phyloP scores from a whole-genome alignment of 2,888 invertebrate species.

The Euplagia quadripunctaria region DNA sequence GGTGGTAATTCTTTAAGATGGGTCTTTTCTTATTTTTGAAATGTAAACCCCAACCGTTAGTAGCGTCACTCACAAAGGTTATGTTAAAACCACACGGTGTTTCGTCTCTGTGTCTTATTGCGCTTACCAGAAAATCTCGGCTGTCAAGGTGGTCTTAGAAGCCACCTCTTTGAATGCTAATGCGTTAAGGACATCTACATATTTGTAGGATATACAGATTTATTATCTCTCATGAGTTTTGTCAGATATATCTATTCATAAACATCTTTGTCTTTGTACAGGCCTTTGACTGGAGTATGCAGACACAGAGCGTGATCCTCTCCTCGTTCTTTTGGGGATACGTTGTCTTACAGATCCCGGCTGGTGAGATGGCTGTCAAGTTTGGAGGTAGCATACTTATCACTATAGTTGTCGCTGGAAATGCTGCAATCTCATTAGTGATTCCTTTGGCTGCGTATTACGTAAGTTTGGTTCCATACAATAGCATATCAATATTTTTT shows the following conservation, averaged over 20 bases:
- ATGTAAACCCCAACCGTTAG: too few species aligned
- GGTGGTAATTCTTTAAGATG: too few species aligned
- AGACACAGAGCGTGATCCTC: constrained; percentile 74
- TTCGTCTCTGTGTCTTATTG: too few species aligned
- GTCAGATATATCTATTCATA: background rate
- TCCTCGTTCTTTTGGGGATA: constrained; percentile 88
- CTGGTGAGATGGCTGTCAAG: constrained; percentile 89
- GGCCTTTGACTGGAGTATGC: constrained; percentile 81
- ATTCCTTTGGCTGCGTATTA: constrained; percentile 51
- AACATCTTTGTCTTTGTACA: constrained; percentile 20
- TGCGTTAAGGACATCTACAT: too few species aligned
- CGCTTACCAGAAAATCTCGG: too few species aligned
- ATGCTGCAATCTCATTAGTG: constrained; percentile 70
- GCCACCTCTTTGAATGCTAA: too few species aligned
- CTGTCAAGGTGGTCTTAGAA: background rate
- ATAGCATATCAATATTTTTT: too few species aligned
- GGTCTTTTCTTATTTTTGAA: too few species aligned
- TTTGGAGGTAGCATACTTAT: constrained; percentile 90
- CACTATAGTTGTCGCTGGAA: constrained; percentile 53
- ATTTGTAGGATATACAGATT: background rate
- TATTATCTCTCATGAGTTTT: background rate
- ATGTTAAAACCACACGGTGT: too few species aligned
- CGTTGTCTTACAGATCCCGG: constrained; percentile 89
- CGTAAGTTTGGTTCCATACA: constrained; percentile 39
- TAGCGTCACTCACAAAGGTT: too few species aligned